Base-by-base conservation (phyloP, 2,113 vertebrate species). In the Octodon degus region DNA sequence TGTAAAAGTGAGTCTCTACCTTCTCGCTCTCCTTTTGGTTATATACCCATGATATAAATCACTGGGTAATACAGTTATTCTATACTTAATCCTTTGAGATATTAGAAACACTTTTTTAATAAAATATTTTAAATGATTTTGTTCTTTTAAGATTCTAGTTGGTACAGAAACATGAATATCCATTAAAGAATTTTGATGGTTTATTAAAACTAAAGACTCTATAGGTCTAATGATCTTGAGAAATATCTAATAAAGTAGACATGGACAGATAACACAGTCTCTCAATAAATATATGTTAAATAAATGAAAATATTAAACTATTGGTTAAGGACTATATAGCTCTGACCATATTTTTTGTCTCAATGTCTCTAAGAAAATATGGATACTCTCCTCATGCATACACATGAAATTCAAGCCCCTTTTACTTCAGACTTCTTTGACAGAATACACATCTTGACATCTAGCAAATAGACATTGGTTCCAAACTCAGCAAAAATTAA, bases 371-470 rank as follows among this genome's bases (percentile, higher is more conserved):
- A 70, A 91, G 72, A 11, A 76, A 84, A 9, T 89, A 74, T 40
- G 37, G 30, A 53, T 50, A 20, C 47, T 14, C 25, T 16, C 11
- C 7, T 22, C 25, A 40, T 11, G 34, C 50, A 55, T 8, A 20
- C 7, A 32, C 27, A 32, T 2, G 37, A 76, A 7, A 43, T 86
- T 90, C 40, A 40, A 47, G 5, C 19, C 6, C 1, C 3, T 82
- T 80, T 94, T 47, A 2, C 76, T 85, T 84, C 58, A 82, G 60
- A 50, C 12, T 72, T 89, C 40, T 96, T 91, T 86, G 79, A 96
- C 79, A 91, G 24, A 88, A 25, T 5, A 43, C 30, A 85, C 0
- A 30, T 84, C 40, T 76, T 86, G 37, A 32, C 4, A 86, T 77
- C n/a, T 55, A 4, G 68, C n/a, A 79, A 80, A 43, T 8, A 84